Conservation (phyloP, 1,140 invertebrate genomes). For the Tetramorium alpestre region DNA sequence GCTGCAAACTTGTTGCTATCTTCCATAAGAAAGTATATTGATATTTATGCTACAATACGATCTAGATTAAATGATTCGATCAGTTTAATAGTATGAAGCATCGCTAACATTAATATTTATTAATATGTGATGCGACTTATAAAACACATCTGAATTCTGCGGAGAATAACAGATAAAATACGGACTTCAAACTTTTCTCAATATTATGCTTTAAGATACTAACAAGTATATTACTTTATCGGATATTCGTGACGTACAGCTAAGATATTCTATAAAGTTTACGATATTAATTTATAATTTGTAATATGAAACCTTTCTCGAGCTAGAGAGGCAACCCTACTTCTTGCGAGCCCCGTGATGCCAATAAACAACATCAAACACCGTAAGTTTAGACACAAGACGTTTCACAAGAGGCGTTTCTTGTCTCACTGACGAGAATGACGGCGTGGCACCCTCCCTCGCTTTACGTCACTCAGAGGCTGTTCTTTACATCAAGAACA, state of each 20-base stretch:
- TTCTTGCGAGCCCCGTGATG: neutral
- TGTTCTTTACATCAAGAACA: neutral
- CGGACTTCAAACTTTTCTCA: neutral
- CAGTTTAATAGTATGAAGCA: neutral
- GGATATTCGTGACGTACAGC: neutral
- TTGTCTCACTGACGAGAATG: slow-evolving; percentile 19
- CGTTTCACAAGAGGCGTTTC: neutral
- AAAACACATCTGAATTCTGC: neutral
- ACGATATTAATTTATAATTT: neutral
- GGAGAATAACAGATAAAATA: neutral
- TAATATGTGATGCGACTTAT: neutral
- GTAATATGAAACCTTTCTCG: neutral
- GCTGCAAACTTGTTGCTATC: slow-evolving; percentile 23
- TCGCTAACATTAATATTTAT: slow-evolving; percentile 7
- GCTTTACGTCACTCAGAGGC: neutral
- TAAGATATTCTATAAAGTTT: neutral
- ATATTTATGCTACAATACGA: neutral
- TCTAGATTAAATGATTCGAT: neutral
- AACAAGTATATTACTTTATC: too few species aligned
- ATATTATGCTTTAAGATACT: too few species aligned
- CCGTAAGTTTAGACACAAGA: slow-evolving; percentile 38
- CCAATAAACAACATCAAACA: slow-evolving; percentile 20
- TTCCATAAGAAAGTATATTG: neutral
- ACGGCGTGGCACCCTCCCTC: neutral
- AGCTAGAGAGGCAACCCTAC: neutral